phyloP scores from a whole-genome alignment of 2,113 vertebrate species.

The Rhea americana region DNA sequence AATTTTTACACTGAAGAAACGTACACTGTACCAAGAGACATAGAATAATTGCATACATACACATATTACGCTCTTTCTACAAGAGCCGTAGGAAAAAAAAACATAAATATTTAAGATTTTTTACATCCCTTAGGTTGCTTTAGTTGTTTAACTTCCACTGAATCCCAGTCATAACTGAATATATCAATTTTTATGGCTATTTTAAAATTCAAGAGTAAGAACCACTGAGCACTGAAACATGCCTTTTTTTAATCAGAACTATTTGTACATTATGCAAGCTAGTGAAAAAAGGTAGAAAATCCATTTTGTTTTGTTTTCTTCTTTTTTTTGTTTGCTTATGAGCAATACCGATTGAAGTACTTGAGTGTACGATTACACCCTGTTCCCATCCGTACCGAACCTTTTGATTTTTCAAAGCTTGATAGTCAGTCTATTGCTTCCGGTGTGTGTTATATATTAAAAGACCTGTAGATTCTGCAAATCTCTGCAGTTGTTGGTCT shows the following conservation, averaged over 20 bases:
- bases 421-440: background rate
- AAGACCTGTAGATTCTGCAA: background rate
- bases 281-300: background rate
- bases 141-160: background rate
- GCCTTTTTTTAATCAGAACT: background rate
- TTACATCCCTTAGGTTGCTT: background rate
- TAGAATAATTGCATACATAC: background rate
- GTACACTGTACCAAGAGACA: background rate
- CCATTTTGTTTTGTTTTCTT: background rate
- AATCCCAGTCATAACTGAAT: background rate
- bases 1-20: background rate
- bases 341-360: background rate
- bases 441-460: background rate
- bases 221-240: accelerated
- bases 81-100: background rate
- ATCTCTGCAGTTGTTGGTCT: background rate
- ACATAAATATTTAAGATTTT: background rate
- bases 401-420: background rate
- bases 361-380: background rate
- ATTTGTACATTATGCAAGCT: background rate
- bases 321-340: background rate
- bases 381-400: background rate
- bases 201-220: background rate
- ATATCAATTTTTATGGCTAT: background rate
- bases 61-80: background rate